Evolutionary conservation across 2,797 vertebrate species (phyloP), one percentile per base, ranked within the genome.

Genomic region (Scomberomorus guttatus): DNA sequence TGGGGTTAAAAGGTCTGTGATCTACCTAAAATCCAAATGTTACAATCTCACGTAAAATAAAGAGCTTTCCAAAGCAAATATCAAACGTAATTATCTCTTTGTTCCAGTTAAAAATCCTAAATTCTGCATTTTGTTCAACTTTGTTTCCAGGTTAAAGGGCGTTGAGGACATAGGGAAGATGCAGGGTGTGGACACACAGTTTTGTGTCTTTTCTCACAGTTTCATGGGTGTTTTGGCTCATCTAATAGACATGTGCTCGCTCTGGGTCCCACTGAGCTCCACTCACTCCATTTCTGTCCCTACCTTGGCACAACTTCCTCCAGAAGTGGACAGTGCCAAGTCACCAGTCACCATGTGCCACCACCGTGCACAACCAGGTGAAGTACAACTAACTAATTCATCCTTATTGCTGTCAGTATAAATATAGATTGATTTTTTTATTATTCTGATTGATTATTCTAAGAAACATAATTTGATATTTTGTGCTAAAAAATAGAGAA

Each of bases 191-290:
- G 78, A 58, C 75, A 18, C 12, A 37, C 84, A 56, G 56, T 84
- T 90, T 83, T 78, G 58, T 90, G 84, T 77, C 82, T 85, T 87
- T 90, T 88, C 83, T 85, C 85, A 86, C 87, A 86, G 83, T 89
- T 92, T 88, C 84, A 87, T 70, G 84, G 76, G 86, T 79, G 42
- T 89, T 91, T 94, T 95, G 94, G 94, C 94, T 95, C 91, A 72
- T 91, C 85, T 85, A 80, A 91, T 94, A 94, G 93, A 94, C 94
- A 95, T 94, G 94, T 95, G 95, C 93, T 95, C 81, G 80, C 90
- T 86, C 86, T 42, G 79, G 84, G 87, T 90, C 94, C 94, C 92
- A 93, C 94, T 94, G 94, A 87, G 95, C 87, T 89, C 91, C 88
- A 92, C 91, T 94, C 92, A 82, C 90, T 94, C 93, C 92, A 83